Percentiles rank a stretch among this genome's conserved stretches.
phyloP scores from a whole-genome alignment of 2,797 vertebrate species.

The Notolepis coatsorum region DNA sequence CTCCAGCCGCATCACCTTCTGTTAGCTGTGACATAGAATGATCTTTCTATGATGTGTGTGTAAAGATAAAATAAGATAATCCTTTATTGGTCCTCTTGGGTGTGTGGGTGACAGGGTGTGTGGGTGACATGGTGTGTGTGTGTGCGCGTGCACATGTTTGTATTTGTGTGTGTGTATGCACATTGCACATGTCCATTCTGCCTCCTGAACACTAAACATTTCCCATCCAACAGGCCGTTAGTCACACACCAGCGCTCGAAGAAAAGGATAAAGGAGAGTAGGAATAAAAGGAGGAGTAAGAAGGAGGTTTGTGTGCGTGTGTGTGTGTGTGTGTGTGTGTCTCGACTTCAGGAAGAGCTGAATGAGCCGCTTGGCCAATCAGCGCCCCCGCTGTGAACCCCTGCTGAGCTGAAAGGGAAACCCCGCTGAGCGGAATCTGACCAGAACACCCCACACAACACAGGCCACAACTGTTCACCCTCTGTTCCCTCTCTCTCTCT shows the following conservation, averaged over 20 bases:
- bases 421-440: conserved; percentile 89
- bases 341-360: neutral
- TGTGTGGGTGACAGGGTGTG: too few species aligned
- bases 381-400: conserved; percentile 39
- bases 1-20: too few species aligned
- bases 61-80: too few species aligned
- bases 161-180: neutral
- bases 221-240: neutral
- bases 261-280: neutral
- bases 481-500: conserved; percentile 58
- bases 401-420: conserved; percentile 88
- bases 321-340: neutral
- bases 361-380: conserved; percentile 8
- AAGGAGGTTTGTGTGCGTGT: too few species aligned
- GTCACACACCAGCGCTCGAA: too few species aligned
- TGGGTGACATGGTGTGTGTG: too few species aligned
- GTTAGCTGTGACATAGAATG: too few species aligned
- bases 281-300: neutral
- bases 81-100: too few species aligned
- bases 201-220: neutral
- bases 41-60: too few species aligned
- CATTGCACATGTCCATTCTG: neutral
- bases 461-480: conserved; percentile 90
- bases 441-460: conserved; percentile 86
- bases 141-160: neutral